A percentile compares a stretch with the other conserved stretches of the same genome.
Conservation (phyloP, 2,797 vertebrate genomes). For the Cephalopachus bancanus region DNA sequence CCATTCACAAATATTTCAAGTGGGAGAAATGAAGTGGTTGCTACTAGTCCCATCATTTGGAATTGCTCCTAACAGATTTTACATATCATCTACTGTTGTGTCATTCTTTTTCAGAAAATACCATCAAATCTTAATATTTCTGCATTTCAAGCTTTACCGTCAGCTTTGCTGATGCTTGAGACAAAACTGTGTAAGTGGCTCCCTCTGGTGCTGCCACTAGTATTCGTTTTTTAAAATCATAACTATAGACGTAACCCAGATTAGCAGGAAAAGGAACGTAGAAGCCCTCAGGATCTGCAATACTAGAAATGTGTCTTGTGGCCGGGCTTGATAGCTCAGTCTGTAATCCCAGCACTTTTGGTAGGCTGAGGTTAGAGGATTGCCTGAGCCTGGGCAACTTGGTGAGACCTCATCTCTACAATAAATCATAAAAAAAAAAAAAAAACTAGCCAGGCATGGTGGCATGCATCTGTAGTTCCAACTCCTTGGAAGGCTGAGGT, state of each 20-base stretch:
- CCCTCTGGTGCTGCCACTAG: conserved; percentile 88
- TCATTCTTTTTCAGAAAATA: conserved; percentile 69
- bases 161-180: conserved; percentile 6
- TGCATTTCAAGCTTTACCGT: conserved; percentile 52
- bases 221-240: conserved; percentile 37
- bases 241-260: conserved; percentile 14
- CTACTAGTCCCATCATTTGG: conserved; percentile 60
- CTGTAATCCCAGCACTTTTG: too few relatives aligned
- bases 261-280: not conserved
- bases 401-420: too few relatives aligned
- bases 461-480: too few relatives aligned
- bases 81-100: conserved; percentile 57
- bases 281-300: not conserved
- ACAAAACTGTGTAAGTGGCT: conserved; percentile 87
- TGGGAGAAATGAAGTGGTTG: conserved; percentile 65
- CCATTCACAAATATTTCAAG: conserved; percentile 70
- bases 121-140: conserved; percentile 73
- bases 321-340: too few relatives aligned
- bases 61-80: conserved; percentile 69
- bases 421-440: too few relatives aligned
- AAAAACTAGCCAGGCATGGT: too few relatives aligned
- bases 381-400: too few relatives aligned
- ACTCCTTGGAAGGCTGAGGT: too few relatives aligned
- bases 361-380: too few relatives aligned
- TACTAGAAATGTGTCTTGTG: not conserved